Base-by-base conservation (phyloP, 2,113 vertebrate species). In the Apeltes quadracus region DNA sequence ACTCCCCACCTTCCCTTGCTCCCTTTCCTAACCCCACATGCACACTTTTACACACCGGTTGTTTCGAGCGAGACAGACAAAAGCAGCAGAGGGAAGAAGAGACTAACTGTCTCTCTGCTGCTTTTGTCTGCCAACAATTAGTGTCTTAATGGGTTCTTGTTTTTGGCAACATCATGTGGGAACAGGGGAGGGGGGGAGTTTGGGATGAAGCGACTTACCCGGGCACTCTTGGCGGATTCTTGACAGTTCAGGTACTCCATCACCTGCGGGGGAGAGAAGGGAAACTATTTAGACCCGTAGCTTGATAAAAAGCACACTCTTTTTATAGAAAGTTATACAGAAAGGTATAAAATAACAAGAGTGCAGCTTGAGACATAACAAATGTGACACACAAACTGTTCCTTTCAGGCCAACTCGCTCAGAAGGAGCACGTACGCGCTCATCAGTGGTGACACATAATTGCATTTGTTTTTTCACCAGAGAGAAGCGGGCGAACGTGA, bases 201-300 rank as follows among this genome's bases (percentile, higher is more conserved):
- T 46, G 25, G 61, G 65, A 62, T 53, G 56, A 56, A 62, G 69
- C 6, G 58, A 87, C 96, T 96, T 85, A 97, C 96, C 92, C 96
- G 92, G 90, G 95, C 94, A 39, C 92, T 95, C 92, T 97, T 97
- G 84, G 96, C 96, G 44, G 95, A 94, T 87, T 97, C 96, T 92
- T 97, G 96, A 70, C 93, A 95, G 22, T 94, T 96, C 91, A 97
- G 92, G 81, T 97, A 97, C 71, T 97, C 96, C 1, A 95, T 94
- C 88, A 96, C 93, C 96, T 97, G 70, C 32, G 68, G 71, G 29
- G 83, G 55, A 62, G 69, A 92, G 69, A 79, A 16, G 9, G 32
- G 32, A 34, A 7, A 34, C 32, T 5, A 5, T 34, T 34, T 34
- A 34, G 32, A 34, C 32, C 6, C 32, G 29, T 3, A 29, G 29